phyloP scores from a whole-genome alignment of 2,113 vertebrate genomes.

The Hoplias malabaricus region DNA sequence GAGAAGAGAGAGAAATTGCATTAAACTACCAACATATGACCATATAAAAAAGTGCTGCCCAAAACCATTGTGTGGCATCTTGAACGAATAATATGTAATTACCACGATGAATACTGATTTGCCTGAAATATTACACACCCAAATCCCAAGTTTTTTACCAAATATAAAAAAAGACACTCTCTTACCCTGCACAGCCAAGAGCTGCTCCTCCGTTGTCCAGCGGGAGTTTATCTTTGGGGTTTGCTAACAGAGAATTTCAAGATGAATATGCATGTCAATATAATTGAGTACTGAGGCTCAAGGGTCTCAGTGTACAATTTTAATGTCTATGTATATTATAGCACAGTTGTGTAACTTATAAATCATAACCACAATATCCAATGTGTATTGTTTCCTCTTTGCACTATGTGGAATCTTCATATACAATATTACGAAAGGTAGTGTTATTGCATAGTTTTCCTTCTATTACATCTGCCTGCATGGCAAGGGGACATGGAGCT shows the following conservation, averaged over 20 bases:
- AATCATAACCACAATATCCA: no score
- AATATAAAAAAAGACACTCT: neutral
- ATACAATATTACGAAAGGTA: no score
- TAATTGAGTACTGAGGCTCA: neutral
- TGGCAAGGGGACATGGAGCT: no score
- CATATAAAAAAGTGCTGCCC: no score
- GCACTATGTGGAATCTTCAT: neutral
- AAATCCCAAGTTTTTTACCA: neutral
- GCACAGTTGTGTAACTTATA: neutral
- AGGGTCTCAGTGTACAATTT: no score
- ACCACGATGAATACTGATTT: no score
- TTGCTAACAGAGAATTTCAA: constrained; percentile 64
- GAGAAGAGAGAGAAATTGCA: neutral
- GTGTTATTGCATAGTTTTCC: no score
- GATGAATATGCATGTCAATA: neutral
- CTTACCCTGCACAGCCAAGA: constrained; percentile 79
- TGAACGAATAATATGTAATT: no score
- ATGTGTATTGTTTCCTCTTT: no score
- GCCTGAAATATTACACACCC: no score
- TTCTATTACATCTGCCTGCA: no score
- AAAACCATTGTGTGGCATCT: no score
- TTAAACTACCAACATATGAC: neutral
- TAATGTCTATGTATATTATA: neutral
- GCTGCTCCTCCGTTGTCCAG: constrained; percentile 86
- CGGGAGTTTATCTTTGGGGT: constrained; percentile 85